A percentile compares a stretch with the other conserved stretches of the same genome.
These are phyloP conservation scores for Platorchestia sp. DNA, from an alignment of 1,140 invertebrate species.

Conservation along the genomic window DNA sequence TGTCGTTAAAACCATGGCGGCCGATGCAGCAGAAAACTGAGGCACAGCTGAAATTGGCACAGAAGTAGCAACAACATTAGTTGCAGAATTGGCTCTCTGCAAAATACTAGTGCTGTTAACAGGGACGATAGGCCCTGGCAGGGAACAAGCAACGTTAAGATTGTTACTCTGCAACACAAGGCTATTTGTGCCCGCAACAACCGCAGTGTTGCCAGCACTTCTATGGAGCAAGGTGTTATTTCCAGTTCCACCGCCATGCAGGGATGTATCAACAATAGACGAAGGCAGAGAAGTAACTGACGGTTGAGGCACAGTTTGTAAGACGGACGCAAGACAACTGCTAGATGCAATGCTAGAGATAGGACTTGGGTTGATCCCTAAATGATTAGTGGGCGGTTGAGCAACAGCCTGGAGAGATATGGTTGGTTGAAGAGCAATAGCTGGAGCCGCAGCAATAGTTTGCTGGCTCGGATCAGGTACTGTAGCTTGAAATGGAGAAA, in stretches of 20 bases:
- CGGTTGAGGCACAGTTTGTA: slow-evolving; percentile 21
- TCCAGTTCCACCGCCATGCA: background rate
- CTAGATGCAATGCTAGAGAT: background rate
- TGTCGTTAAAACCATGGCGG: background rate
- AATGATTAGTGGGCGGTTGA: background rate
- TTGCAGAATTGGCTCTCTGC: background rate
- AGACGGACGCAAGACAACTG: slow-evolving; percentile 9
- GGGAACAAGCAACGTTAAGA: background rate
- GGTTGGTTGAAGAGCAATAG: slow-evolving; percentile 23
- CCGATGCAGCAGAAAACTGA: background rate
- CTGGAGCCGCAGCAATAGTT: background rate
- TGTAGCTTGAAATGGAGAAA: slow-evolving; percentile 50
- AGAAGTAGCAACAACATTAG: background rate
- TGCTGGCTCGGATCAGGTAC: slow-evolving; percentile 13
- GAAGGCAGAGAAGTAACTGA: background rate
- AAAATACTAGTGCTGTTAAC: background rate
- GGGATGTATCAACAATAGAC: background rate
- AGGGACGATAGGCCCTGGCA: background rate
- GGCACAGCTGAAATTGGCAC: background rate
- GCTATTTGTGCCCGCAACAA: background rate
- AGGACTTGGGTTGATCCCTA: slow-evolving; percentile 14
- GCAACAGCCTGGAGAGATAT: slow-evolving; percentile 13
- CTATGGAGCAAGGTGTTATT: background rate
- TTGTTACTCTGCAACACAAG: background rate
- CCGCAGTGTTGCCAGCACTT: background rate